A percentile compares a stretch with the other conserved stretches of the same genome.
Conservation (phyloP, 92 coral and sea anemone species). For the Zoanthus sansibaricus region DNA sequence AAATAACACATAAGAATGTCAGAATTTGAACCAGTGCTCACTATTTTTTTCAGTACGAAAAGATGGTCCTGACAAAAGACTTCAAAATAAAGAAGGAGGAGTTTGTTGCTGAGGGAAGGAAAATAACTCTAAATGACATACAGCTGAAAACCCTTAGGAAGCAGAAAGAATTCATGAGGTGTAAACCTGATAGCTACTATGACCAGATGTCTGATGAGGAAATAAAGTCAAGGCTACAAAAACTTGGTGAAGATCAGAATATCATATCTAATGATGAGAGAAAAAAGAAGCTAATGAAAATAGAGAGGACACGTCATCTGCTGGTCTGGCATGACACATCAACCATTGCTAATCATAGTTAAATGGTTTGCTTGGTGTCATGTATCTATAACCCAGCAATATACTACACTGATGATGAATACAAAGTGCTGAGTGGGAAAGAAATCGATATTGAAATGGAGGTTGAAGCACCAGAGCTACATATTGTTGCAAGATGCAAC, state of each 20-base stretch:
- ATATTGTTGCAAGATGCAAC: not conserved
- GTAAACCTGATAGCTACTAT: conserved; percentile 19
- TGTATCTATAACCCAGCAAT: conserved; percentile 2
- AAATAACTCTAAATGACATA: conserved; percentile 31
- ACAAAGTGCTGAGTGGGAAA: not conserved
- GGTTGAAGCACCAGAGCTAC: not conserved
- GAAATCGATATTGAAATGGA: not conserved
- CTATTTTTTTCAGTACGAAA: too few species aligned
- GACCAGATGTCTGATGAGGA: not conserved
- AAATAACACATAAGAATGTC: too few species aligned
- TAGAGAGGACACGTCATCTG: not conserved
- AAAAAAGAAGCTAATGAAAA: not conserved
- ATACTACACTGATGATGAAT: not conserved
- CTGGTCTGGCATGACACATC: not conserved
- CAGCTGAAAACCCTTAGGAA: conserved; percentile 24
- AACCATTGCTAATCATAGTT: not conserved
- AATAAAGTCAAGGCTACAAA: not conserved
- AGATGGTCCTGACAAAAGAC: too few species aligned
- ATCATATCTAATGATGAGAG: not conserved
- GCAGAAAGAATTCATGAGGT: conserved; percentile 34
- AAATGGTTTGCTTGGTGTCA: conserved; percentile 4
- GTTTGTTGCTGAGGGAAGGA: conserved; percentile 40
- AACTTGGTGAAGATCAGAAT: too few species aligned
- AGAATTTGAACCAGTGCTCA: too few species aligned
- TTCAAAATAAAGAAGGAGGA: too few species aligned